Evolutionary conservation across 2,797 vertebrate species (phyloP).

Genomic region (Sebastiscus albofasciatus): DNA sequence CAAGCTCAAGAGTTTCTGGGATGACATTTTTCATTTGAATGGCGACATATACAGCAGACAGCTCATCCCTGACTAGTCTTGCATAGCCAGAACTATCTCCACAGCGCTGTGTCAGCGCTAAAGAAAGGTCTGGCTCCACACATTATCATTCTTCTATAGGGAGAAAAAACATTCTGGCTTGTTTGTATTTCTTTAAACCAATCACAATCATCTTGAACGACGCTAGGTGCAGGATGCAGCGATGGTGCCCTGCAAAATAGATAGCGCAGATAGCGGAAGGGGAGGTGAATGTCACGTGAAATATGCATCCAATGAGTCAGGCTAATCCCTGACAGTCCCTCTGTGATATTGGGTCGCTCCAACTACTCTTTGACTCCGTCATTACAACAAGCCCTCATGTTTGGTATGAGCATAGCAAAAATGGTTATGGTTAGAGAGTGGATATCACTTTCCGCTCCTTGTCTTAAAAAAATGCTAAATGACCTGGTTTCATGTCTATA

Average conservation of each 20-base stretch:
- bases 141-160: background rate
- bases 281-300: background rate
- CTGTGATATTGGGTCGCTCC: background rate
- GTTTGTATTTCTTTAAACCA: background rate
- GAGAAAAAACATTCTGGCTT: background rate
- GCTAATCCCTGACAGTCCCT: background rate
- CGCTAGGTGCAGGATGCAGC: background rate
- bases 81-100: background rate
- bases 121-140: background rate
- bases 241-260: background rate
- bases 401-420: background rate
- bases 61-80: background rate
- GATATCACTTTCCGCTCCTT: background rate
- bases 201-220: background rate
- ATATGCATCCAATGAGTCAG: background rate
- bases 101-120: background rate
- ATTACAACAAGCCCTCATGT: background rate
- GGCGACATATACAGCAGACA: background rate
- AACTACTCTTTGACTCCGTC: background rate
- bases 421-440: background rate
- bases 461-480: background rate
- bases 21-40: conserved; percentile 12
- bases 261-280: background rate
- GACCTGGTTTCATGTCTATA: background rate
- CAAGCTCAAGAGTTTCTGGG: background rate